phyloP scores from a whole-genome alignment of 2,797 vertebrate genomes.

The Mormyrops boulengeri region DNA sequence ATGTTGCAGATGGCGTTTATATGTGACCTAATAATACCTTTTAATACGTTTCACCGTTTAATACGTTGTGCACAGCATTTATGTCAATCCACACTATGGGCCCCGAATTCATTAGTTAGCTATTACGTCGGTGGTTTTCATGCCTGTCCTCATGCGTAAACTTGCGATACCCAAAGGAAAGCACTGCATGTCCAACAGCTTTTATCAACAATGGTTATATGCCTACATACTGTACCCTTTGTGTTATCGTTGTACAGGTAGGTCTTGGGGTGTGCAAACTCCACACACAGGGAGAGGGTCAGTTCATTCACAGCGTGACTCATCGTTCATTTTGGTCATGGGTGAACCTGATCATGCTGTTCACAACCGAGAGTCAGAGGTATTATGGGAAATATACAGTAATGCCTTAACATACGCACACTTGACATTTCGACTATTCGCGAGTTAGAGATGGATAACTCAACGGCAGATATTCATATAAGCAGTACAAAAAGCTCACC shows the following conservation, averaged over 20 bases:
- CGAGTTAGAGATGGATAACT: not conserved
- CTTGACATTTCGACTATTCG: not conserved
- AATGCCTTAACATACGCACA: not conserved
- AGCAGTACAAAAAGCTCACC: too few species aligned
- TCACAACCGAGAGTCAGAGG: not conserved
- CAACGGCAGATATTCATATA: not conserved
- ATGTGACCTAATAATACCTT: not conserved
- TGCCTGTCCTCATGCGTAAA: not conserved
- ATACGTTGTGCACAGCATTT: not conserved
- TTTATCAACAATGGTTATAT: not conserved
- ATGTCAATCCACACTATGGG: not conserved
- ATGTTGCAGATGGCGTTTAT: not conserved
- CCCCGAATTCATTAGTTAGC: not conserved
- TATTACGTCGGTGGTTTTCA: not conserved
- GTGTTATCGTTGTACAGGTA: not conserved
- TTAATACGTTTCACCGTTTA: not conserved
- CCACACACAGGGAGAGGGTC: not conserved
- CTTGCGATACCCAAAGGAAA: not conserved
- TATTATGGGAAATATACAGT: not conserved
- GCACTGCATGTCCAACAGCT: not conserved
- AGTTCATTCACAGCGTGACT: not conserved
- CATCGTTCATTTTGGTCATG: not conserved
- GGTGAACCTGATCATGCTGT: not conserved
- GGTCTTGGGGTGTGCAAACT: not conserved
- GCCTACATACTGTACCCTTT: not conserved